Evolutionary conservation across 1,140 invertebrate genomes (phyloP).

Genomic region (Solenopsis invicta): DNA sequence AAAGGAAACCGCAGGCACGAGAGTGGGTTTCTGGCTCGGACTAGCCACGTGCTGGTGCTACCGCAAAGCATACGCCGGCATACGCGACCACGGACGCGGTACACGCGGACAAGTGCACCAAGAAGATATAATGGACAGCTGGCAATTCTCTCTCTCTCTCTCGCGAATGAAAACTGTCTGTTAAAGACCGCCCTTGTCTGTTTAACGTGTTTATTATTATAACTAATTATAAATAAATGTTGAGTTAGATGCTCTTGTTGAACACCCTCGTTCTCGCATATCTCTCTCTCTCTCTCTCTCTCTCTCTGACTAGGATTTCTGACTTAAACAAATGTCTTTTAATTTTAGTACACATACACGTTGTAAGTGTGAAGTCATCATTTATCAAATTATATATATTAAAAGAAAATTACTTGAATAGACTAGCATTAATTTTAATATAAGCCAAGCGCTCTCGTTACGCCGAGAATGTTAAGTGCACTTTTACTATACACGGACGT

Average conservation of each 20-base stretch:
- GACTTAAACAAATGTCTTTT: background rate
- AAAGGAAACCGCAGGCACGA: conserved; percentile 61
- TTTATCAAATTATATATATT: background rate
- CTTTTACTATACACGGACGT: background rate
- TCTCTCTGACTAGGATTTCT: background rate
- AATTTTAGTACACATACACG: too few species aligned
- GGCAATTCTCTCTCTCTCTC: conserved; percentile 24
- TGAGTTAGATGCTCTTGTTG: background rate
- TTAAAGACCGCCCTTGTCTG: conserved; percentile 24
- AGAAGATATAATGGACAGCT: conserved; percentile 55
- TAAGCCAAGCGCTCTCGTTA: background rate
- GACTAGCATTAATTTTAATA: background rate
- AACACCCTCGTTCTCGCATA: background rate
- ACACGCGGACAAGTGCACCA: conserved; percentile 42
- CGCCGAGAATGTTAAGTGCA: background rate
- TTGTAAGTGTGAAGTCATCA: background rate
- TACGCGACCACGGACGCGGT: conserved; percentile 7
- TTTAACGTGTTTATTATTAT: conserved; percentile 13
- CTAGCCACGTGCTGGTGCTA: conserved; percentile 62
- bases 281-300: too few species aligned
- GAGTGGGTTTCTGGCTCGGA: conserved; percentile 41
- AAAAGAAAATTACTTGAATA: background rate
- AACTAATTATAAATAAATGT: background rate
- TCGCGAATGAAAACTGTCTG: conserved; percentile 52
- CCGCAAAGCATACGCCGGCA: conserved; percentile 58